phyloP scores from a whole-genome alignment of 2,888 invertebrate genomes.

The Drosophila anomalata region DNA sequence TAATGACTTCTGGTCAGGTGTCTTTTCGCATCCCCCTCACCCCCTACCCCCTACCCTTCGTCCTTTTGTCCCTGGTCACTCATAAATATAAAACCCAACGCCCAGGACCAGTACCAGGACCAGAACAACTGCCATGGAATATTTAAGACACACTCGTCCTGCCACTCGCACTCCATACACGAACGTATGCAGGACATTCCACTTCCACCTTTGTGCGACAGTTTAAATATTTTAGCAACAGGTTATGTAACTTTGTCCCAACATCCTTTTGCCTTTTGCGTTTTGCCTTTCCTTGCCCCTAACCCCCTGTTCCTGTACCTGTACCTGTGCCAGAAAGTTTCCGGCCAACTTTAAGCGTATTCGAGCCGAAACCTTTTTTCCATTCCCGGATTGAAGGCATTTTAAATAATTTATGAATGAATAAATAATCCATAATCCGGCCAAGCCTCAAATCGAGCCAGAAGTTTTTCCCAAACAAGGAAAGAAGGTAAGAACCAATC shows the following conservation, averaged over 20 bases:
- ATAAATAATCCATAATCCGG: conserved; percentile 51
- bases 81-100: conserved; percentile 36
- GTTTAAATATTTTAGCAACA: conserved; percentile 49
- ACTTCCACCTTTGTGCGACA: conserved; percentile 35
- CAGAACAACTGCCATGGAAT: conserved; percentile 19
- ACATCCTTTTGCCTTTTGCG: background rate
- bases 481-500: too few species aligned
- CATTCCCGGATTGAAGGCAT: conserved; percentile 33
- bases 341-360: conserved; percentile 21
- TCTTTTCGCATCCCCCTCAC: background rate
- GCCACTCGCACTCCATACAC: background rate
- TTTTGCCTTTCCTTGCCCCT: background rate
- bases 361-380: conserved; percentile 13
- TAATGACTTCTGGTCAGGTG: conserved; percentile 42
- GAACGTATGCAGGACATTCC: conserved; percentile 14
- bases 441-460: conserved; percentile 63
- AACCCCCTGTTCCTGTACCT: background rate
- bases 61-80: conserved; percentile 16
- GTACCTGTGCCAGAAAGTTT: background rate
- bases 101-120: background rate
- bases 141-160: conserved; percentile 21
- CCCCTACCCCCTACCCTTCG: background rate
- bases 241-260: conserved; percentile 30
- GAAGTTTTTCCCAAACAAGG: conserved; percentile 11
- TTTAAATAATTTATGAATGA: conserved; percentile 71